Evolutionary conservation across 2,113 vertebrate genomes (phyloP).

Genomic region (Mystacornis crossleyi): DNA sequence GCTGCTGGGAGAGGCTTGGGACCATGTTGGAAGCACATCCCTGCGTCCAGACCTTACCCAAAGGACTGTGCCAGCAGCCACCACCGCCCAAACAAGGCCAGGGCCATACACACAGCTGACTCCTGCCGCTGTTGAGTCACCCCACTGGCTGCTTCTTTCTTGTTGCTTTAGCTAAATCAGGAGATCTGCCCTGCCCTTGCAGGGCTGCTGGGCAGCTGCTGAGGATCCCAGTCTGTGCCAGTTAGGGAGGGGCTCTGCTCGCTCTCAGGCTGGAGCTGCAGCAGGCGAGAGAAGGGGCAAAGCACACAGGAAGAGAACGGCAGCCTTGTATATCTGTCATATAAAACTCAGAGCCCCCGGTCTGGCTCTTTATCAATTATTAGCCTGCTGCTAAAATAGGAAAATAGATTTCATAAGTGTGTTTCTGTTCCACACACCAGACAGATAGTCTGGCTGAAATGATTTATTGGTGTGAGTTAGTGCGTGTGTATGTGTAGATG

Average conservation of each 20-base stretch:
- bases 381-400: conserved; percentile 48
- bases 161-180: not conserved
- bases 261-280: not conserved
- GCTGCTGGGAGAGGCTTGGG: not conserved
- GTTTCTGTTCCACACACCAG: conserved; percentile 34
- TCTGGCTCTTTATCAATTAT: conserved; percentile 48
- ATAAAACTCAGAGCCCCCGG: not conserved
- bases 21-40: not conserved
- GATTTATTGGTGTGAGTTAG: not conserved
- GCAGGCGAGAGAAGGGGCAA: not conserved
- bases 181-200: not conserved
- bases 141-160: not conserved
- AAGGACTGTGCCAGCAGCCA: not conserved
- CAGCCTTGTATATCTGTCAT: conserved; percentile 11
- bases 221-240: not conserved
- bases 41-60: not conserved
- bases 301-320: not conserved
- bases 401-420: conserved; percentile 44
- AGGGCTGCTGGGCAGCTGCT: not conserved
- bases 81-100: not conserved
- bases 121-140: not conserved
- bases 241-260: not conserved
- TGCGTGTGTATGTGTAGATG: not conserved
- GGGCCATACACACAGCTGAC: not conserved
- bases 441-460: conserved; percentile 56